phyloP scores from a whole-genome alignment of 2,113 vertebrate genomes.

The Cyprinodon tularosa region DNA sequence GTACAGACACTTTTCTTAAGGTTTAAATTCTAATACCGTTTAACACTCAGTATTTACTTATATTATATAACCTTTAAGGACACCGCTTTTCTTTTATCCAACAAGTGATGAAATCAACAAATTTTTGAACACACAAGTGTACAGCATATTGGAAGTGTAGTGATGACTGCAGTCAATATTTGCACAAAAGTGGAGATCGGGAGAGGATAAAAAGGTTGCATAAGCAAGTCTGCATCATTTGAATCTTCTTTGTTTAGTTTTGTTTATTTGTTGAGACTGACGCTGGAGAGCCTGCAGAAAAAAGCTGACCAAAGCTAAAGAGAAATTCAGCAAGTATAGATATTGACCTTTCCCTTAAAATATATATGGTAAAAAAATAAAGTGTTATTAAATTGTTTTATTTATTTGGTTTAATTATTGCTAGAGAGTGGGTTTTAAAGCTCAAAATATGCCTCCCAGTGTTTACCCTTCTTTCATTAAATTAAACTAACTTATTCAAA shows the following conservation, averaged over 20 bases:
- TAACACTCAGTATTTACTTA: not conserved
- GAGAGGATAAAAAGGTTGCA: not conserved
- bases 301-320: constrained; percentile 4
- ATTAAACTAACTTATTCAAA: not conserved
- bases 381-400: not conserved
- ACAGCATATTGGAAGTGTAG: constrained; percentile 8
- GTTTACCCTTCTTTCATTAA: not conserved
- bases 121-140: constrained; percentile 15
- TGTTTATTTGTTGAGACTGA: constrained; percentile 5
- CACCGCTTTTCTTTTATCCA: not conserved
- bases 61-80: constrained; percentile 11
- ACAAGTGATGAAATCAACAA: constrained; percentile 9
- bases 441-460: too few species aligned
- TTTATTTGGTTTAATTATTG: too few species aligned
- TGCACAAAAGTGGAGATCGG: not conserved
- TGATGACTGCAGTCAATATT: not conserved
- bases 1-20: too few species aligned
- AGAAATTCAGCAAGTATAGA: not conserved
- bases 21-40: too few species aligned
- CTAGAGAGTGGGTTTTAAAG: too few species aligned
- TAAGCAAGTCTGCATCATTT: not conserved
- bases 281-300: not conserved
- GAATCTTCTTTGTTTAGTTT: not conserved
- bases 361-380: not conserved
- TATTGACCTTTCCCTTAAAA: not conserved